phyloP scores from a whole-genome alignment of 2,113 vertebrate genomes.

The Brachypteracias leptosomus region DNA sequence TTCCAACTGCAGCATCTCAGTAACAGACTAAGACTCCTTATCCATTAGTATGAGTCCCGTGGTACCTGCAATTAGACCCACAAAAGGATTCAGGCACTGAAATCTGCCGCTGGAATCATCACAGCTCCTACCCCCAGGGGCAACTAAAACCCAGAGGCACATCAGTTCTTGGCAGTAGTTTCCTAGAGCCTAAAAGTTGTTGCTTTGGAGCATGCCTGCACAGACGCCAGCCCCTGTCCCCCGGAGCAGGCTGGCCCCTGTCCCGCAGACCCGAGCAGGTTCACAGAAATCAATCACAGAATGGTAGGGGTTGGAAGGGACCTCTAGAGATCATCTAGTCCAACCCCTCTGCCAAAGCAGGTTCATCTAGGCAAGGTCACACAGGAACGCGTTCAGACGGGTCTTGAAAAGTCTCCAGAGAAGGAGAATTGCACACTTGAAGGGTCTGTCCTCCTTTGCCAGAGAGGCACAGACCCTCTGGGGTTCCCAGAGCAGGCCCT shows the following conservation, averaged over 20 bases:
- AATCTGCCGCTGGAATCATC: background rate
- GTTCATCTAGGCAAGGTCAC: too few species aligned
- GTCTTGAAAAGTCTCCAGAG: too few species aligned
- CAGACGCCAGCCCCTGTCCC: background rate
- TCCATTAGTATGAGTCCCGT: accelerated
- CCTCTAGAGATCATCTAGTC: too few species aligned
- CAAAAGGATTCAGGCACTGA: background rate
- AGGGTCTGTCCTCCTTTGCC: background rate
- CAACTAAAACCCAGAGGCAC: background rate
- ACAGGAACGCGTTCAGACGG: too few species aligned
- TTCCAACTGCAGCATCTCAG: background rate
- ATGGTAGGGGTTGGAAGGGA: too few species aligned
- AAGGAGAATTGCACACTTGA: background rate
- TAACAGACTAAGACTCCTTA: accelerated
- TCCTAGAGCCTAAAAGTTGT: background rate
- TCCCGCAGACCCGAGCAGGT: background rate
- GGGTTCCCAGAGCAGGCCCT: background rate
- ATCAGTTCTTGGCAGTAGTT: accelerated
- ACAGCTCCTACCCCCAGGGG: background rate
- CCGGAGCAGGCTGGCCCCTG: background rate
- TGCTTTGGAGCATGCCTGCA: accelerated
- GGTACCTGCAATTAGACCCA: background rate
- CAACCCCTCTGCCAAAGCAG: too few species aligned
- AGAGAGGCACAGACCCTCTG: background rate
- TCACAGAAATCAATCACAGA: too few species aligned